Percentiles rank a stretch among this genome's conserved stretches.
phyloP scores from a whole-genome alignment of 2,113 vertebrate genomes.

The Scomber colias region DNA sequence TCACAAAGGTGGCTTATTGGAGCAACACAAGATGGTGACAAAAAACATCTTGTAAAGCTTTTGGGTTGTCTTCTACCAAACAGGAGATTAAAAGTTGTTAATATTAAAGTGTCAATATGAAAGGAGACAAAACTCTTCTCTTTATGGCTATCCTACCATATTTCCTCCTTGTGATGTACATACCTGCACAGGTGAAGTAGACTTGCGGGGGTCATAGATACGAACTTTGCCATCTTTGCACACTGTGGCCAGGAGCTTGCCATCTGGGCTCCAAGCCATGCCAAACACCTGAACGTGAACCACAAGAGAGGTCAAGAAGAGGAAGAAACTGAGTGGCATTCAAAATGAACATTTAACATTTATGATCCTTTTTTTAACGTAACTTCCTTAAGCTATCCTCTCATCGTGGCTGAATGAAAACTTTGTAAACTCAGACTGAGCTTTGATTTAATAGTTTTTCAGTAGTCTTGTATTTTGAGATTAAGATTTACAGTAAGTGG shows the following conservation, averaged over 20 bases:
- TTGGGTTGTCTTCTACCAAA: no score
- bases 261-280: conserved; percentile 93
- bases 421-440: background rate
- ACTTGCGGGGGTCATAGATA: conserved; percentile 89
- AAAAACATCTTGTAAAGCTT: no score
- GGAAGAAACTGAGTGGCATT: background rate
- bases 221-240: conserved; percentile 93
- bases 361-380: no score
- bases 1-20: no score
- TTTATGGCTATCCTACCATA: background rate
- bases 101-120: no score
- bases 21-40: no score
- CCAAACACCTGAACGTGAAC: conserved; percentile 89
- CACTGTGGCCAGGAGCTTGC: conserved; percentile 90
- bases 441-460: background rate
- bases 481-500: background rate
- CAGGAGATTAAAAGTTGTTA: no score
- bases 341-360: background rate
- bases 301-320: background rate
- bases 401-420: background rate
- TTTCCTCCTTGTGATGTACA: background rate
- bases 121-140: background rate
- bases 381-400: no score
- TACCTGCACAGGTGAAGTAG: conserved; percentile 88
- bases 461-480: background rate